These are phyloP conservation scores for Scopus umbretta DNA, from an alignment of 2,113 vertebrate genomes.

Conservation along the genomic window DNA sequence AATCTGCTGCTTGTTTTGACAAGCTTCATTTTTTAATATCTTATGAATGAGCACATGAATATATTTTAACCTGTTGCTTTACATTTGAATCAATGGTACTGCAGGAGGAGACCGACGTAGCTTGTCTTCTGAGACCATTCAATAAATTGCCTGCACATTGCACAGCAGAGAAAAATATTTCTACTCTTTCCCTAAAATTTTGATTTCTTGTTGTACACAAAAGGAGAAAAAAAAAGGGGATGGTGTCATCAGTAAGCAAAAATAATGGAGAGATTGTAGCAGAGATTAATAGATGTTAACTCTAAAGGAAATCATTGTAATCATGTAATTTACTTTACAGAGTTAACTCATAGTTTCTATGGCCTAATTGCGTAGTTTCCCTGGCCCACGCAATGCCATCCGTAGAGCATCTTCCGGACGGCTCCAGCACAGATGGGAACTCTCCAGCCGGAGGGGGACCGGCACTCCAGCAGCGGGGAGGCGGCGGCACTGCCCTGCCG, in stretches of 20 bases:
- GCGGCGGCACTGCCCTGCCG: background rate
- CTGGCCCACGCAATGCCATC: background rate
- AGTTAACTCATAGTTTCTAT: background rate
- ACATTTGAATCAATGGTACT: background rate
- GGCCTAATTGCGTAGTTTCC: background rate
- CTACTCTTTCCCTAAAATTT: background rate
- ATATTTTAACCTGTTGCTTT: conserved; percentile 44
- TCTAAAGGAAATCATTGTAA: background rate
- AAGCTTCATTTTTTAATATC: background rate
- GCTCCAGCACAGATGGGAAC: background rate
- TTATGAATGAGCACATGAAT: background rate
- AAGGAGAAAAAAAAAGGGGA: background rate
- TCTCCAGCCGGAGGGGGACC: background rate
- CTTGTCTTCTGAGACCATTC: background rate
- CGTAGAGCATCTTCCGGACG: background rate
- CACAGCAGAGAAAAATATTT: background rate
- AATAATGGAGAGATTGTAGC: background rate
- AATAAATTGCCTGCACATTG: background rate
- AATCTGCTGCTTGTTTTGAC: conserved; percentile 32
- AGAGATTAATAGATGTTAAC: background rate
- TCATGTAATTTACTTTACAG: background rate
- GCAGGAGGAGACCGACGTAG: background rate
- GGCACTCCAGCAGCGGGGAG: background rate
- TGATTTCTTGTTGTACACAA: background rate
- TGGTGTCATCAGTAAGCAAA: background rate